Base-by-base conservation (phyloP, 2,797 vertebrate genomes). In the Podarcis lilfordi region DNA sequence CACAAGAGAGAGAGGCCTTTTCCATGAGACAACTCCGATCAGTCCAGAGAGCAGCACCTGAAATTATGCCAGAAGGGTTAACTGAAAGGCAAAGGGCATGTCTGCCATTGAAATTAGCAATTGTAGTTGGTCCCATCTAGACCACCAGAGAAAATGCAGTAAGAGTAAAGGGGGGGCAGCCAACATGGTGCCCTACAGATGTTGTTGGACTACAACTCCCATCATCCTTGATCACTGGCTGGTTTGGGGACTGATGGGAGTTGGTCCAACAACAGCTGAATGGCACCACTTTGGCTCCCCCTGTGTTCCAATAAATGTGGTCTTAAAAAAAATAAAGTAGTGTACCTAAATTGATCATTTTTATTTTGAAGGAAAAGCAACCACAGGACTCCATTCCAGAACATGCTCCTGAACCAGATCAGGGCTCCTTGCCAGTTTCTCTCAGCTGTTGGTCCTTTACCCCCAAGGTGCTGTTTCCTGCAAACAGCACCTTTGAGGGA, bases 11-110 rank as follows among this genome's bases (percentile, higher is more conserved):
- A 99, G 97, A 8, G 99, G 99, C 93, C 99, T 98, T 96, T 99
- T 99, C 99, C 99, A 99, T 45, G 99, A 99, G 95, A 99, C 98
- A 80, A 99, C 98, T 0, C 99, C 99, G 0, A 99, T 99, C 95
- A 99, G 90, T 91, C 99, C 99, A 0, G 99, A 99, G 93, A 99
- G 95, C 95, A 99, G 97, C 96, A 99, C 99, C 99, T 99, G 96
- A 21, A 95, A 93, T 2, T 32, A 83, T 94, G 68, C 76, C 37
- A 92, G 89, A 87, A 93, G 3, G 23, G 80, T 89, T 45, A 83
- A 86, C 59, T 8, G 4, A 89, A 69, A 69, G 87, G 40, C 79
- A 85, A 0, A 11, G 8, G n/a, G 35, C 29, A 50, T 17, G 1
- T 32, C 4, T 11, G 25, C 4, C 11, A 40, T 17, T 68, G 45